Base-by-base conservation (phyloP, 2,113 vertebrate genomes). In the Arizona elegans region DNA sequence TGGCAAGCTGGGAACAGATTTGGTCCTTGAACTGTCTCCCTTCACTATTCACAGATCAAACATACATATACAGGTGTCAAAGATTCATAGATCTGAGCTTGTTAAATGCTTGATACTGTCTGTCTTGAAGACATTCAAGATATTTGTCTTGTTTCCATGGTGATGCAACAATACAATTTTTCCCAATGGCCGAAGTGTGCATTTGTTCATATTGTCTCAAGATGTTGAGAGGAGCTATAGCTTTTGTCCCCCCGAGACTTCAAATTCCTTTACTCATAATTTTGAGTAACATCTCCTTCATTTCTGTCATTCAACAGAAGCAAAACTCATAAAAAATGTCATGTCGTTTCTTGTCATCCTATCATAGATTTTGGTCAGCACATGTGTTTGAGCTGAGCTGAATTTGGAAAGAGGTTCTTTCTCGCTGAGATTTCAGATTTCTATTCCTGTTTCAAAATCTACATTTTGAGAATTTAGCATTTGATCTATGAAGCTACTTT, bases 1-100 rank as follows among this genome's bases (percentile, higher is more conserved):
- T 8, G 86, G 29, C 54, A 90, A 3, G 0, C 0, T 0, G 91
- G 93, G 86, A 90, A n/a, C 91, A 3, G 54, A 86, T 65, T 2
- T 91, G 93, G 7, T 86, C 86, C 90, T 91, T 92, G 90, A 47
- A 29, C 0, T 0, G 87, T 8, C 0, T 70, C 6, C 0, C 62
- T 86, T 62, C 87, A 54, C 54, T 47, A 43, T 58, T 47, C 92
- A 59, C 5, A 0, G 53, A 0, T 92, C 81, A 81, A 81, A 58
- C 93, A 43, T 90, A 93, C 23, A 50, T 0, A 2, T 15, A 7
- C 47, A 86, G 75, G 54, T 90, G 29, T 56, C 33, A 92, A 1
- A 0, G 70, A 33, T 85, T 6, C 0, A 1, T 92, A 92, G 47
- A 9, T 91, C 90, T 47, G 90, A 86, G 55, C 33, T 94, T 43